A percentile compares a stretch with the other conserved stretches of the same genome.
Evolutionary conservation across 2,888 invertebrate genomes (phyloP).

Genomic region (Drosophila rellima): DNA sequence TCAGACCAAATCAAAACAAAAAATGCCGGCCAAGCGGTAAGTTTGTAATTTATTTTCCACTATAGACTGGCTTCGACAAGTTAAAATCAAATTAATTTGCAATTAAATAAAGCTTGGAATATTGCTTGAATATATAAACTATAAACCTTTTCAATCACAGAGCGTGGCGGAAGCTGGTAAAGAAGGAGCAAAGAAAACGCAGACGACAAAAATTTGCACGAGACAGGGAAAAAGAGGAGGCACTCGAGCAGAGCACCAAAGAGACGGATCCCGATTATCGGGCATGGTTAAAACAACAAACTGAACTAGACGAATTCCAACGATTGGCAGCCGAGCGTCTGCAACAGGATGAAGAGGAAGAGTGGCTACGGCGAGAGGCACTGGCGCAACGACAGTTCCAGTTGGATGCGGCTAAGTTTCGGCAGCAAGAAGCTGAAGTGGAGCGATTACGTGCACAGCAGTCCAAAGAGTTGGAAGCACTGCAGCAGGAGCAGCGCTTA

Average conservation of each 20-base stretch:
- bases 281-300: slow-evolving; percentile 85
- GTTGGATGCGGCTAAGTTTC: slow-evolving; percentile 87
- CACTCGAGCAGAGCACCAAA: slow-evolving; percentile 70
- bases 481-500: slow-evolving; percentile 86
- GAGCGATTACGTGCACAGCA: slow-evolving; percentile 88
- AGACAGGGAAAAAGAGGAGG: slow-evolving; percentile 86
- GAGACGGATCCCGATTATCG: slow-evolving; percentile 45
- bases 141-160: slow-evolving; percentile 66
- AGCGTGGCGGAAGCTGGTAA: slow-evolving; percentile 91
- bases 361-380: slow-evolving; percentile 90
- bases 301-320: slow-evolving; percentile 87
- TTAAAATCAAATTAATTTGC: not conserved
- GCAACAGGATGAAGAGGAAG: slow-evolving; percentile 87
- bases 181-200: slow-evolving; percentile 90
- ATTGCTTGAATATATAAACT: not conserved
- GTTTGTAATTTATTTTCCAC: not conserved
- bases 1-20: slow-evolving; percentile 21
- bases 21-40: slow-evolving; percentile 53
- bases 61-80: not conserved
- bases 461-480: slow-evolving; percentile 89
- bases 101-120: not conserved
- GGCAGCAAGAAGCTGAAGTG: slow-evolving; percentile 87
- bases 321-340: slow-evolving; percentile 87
- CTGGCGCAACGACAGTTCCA: slow-evolving; percentile 89
- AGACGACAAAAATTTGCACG: slow-evolving; percentile 88